phyloP scores from a whole-genome alignment of 1,140 invertebrate genomes.

The Drosophila biarmipes region DNA sequence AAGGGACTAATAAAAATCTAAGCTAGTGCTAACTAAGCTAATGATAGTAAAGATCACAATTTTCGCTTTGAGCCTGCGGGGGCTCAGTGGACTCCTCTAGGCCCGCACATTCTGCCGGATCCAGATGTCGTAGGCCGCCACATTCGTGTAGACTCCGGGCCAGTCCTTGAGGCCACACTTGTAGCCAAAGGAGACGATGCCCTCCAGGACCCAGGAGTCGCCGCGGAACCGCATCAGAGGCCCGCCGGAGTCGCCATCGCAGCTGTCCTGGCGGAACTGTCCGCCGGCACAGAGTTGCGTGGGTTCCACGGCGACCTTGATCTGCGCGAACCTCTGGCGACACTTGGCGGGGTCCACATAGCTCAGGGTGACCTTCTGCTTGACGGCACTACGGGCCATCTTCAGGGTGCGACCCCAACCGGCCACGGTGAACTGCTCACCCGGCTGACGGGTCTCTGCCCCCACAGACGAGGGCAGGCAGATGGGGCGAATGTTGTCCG shows the following conservation, averaged over 20 bases:
- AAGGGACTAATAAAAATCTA: background rate
- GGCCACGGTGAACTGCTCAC: conserved; percentile 86
- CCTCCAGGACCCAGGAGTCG: conserved; percentile 85
- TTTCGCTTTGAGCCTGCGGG: conserved; percentile 30
- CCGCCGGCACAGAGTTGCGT: conserved; percentile 87
- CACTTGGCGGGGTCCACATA: conserved; percentile 59
- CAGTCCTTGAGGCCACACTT: conserved; percentile 84
- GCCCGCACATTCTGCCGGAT: conserved; percentile 79
- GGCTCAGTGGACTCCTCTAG: conserved; percentile 16
- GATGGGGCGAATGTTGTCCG: conserved; percentile 86
- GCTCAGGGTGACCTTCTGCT: conserved; percentile 58
- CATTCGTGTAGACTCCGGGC: conserved; percentile 86
- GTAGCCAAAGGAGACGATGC: conserved; percentile 86
- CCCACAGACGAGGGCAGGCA: conserved; percentile 85
- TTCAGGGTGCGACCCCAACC: conserved; percentile 88
- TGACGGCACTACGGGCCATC: conserved; percentile 69
- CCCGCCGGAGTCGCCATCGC: conserved; percentile 90
- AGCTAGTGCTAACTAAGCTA: conserved; percentile 3
- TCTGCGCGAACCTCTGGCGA: conserved; percentile 49
- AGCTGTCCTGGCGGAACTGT: conserved; percentile 86
- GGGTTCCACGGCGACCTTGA: conserved; percentile 55
- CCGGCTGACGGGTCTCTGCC: conserved; percentile 32
- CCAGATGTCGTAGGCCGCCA: conserved; percentile 85
- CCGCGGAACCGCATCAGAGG: conserved; percentile 85
- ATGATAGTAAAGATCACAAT: conserved; percentile 57